Evolutionary conservation across 1,140 invertebrate species (phyloP), one percentile per base, ranked within the genome.

Genomic region (Aphelenchoides fujianensis): DNA sequence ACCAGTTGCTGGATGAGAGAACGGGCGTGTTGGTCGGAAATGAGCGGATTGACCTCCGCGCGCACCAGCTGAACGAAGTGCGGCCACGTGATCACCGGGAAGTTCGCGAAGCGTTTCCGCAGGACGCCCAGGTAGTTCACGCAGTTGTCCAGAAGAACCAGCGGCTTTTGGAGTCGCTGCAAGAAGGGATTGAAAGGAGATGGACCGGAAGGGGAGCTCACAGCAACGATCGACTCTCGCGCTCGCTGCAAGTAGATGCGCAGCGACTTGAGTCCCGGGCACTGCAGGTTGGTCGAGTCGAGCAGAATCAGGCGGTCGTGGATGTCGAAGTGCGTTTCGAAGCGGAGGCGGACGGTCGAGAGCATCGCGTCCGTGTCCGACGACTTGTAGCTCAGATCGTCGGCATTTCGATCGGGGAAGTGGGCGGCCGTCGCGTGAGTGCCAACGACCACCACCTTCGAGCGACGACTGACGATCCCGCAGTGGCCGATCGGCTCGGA

Each of bases 41-140:
- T 89, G 19, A 91, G 84, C 19, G 90, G 88, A 84, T 91, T 91
- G 1, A 91, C 88, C 71, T 90, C 87, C 54, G 85, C 82, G 31
- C 89, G 85, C 3, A 90, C 85, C 73, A 89, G 84, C 27, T 89
- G 87, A 32, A 88, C 86, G 84, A 91, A 91, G 66, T 88, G 85
- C n/a, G 86, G 82, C 87, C 88, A 90, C n/a, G 88, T 86, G 72
- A 91, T 86, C 0, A 91, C 89, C 0, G 90, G 90, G 84, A 90
- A 90, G 23, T 84, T 81, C 1, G 84, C 75, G 9, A 85, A 83
- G n/a, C 87, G 85, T 74, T 88, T 88, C 69, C 89, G 82, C 82
- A 89, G 86, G 27, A 84, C 84, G 0, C 84, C 79, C 27, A 91
- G 76, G 82, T 89, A 89, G 27, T 82, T 71, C 16, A 90, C 82